Evolutionary conservation across 2,888 invertebrate species (phyloP).

Genomic region (Horisme vitalbata): DNA sequence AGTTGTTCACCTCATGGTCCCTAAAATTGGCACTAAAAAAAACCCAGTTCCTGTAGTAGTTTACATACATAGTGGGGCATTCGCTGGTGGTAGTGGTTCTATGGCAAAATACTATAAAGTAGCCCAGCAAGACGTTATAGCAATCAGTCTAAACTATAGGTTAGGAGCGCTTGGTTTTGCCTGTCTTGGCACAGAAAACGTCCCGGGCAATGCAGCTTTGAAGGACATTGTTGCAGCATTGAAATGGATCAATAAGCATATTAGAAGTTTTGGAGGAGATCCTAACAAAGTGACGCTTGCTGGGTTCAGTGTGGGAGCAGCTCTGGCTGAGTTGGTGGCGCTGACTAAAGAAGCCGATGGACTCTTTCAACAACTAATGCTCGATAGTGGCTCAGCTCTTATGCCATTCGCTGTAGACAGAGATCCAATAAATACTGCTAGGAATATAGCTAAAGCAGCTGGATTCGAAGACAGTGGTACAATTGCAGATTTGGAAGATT

Average conservation of each 20-base stretch:
- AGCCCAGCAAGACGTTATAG: conserved; percentile 85
- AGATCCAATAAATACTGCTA: conserved; percentile 65
- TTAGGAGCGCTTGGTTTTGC: conserved; percentile 88
- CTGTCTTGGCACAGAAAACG: conserved; percentile 82
- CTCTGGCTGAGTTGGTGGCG: conserved; percentile 69
- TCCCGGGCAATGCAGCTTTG: conserved; percentile 92
- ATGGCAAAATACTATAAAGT: conserved; percentile 82
- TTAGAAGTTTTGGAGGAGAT: conserved; percentile 91
- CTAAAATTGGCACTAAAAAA: conserved; percentile 52
- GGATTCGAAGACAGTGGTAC: conserved; percentile 63
- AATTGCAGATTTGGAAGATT: conserved; percentile 65
- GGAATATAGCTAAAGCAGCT: conserved; percentile 61
- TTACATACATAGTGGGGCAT: conserved; percentile 72
- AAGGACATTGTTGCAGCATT: conserved; percentile 92
- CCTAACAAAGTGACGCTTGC: conserved; percentile 89
- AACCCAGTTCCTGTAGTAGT: conserved; percentile 67
- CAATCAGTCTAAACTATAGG: conserved; percentile 87
- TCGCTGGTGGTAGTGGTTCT: conserved; percentile 61
- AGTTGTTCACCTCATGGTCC: conserved; percentile 57
- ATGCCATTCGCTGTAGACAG: conserved; percentile 66
- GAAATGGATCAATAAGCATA: conserved; percentile 88
- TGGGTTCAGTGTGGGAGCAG: conserved; percentile 91
- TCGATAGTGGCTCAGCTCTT: conserved; percentile 72
- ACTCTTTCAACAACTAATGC: conserved; percentile 62
- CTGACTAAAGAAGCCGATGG: conserved; percentile 60